These are phyloP conservation scores for Amphiprion ocellaris DNA, from an alignment of 2,113 vertebrate species.

Conservation along the genomic window DNA sequence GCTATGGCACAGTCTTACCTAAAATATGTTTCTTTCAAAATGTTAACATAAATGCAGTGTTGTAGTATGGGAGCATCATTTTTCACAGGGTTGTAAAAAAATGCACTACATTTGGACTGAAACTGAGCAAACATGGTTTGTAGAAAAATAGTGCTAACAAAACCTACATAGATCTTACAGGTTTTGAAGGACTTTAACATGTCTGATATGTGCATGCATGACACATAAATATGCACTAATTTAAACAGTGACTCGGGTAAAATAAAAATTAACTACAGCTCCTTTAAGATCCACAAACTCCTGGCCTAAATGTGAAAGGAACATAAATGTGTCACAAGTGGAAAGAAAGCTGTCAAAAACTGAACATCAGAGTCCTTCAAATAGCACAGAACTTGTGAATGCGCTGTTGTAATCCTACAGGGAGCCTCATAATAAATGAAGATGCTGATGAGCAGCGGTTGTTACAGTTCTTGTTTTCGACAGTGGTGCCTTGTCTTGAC, in stretches of 20 bases:
- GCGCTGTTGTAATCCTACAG: slow-evolving; percentile 6
- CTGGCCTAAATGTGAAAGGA: slow-evolving; percentile 22
- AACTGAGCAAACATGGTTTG: no score
- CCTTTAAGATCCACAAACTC: neutral
- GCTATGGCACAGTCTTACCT: no score
- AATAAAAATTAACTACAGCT: neutral
- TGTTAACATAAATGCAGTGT: no score
- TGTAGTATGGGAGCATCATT: no score
- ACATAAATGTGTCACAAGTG: slow-evolving; percentile 35
- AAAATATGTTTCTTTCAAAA: no score
- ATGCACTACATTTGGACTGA: no score
- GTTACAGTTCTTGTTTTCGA: slow-evolving; percentile 1
- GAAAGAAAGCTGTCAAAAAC: slow-evolving; percentile 36
- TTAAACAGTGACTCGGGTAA: neutral
- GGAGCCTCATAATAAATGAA: slow-evolving; percentile 23
- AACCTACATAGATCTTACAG: no score
- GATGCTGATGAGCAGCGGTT: neutral
- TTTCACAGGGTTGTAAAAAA: no score
- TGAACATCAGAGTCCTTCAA: slow-evolving; percentile 4
- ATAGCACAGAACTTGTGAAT: slow-evolving; percentile 20
- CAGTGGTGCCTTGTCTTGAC: neutral
- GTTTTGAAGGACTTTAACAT: no score
- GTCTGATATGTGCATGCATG: no score
- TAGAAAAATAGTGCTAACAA: no score
- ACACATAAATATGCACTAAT: no score